A percentile compares a stretch with the other conserved stretches of the same genome.
Evolutionary conservation across 2,888 invertebrate species (phyloP).

Genomic region (Callosobruchus maculatus): DNA sequence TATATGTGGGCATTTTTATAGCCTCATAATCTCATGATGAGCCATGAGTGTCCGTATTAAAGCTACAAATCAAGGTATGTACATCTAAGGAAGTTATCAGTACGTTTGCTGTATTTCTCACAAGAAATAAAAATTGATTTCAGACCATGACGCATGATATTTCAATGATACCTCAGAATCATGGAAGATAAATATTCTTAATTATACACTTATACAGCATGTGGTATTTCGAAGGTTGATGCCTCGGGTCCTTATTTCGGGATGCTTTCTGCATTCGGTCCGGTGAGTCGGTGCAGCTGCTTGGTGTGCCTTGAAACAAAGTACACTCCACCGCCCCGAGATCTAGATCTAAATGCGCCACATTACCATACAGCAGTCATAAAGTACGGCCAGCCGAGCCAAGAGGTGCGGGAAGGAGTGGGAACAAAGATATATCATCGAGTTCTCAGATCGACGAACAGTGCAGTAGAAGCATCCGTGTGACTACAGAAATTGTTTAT

Average conservation of each 20-base stretch:
- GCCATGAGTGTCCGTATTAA: no score
- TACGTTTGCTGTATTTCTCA: no score
- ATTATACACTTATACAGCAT: no score
- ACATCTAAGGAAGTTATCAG: no score
- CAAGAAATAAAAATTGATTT: no score
- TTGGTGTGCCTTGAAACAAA: slow-evolving; percentile 25
- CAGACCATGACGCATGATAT: no score
- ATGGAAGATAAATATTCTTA: no score
- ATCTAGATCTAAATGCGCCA: slow-evolving; percentile 50
- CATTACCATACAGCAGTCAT: slow-evolving; percentile 48
- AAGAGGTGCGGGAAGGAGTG: slow-evolving; percentile 16
- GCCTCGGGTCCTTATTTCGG: slow-evolving; percentile 7
- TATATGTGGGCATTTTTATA: no score
- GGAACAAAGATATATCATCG: slow-evolving; percentile 33
- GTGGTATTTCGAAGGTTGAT: slow-evolving; percentile 21
- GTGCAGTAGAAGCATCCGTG: slow-evolving; percentile 21
- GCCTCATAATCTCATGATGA: no score
- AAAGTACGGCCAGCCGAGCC: slow-evolving; percentile 29
- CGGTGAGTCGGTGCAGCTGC: slow-evolving; percentile 5
- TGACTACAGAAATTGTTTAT: no score
- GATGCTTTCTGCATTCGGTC: background rate
- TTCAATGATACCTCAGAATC: no score
- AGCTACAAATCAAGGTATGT: no score
- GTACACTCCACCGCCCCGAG: slow-evolving; percentile 39
- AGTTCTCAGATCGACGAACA: slow-evolving; percentile 25